Base-by-base conservation (phyloP, 2,888 invertebrate species). In the Ecdyonurus torrentis region DNA sequence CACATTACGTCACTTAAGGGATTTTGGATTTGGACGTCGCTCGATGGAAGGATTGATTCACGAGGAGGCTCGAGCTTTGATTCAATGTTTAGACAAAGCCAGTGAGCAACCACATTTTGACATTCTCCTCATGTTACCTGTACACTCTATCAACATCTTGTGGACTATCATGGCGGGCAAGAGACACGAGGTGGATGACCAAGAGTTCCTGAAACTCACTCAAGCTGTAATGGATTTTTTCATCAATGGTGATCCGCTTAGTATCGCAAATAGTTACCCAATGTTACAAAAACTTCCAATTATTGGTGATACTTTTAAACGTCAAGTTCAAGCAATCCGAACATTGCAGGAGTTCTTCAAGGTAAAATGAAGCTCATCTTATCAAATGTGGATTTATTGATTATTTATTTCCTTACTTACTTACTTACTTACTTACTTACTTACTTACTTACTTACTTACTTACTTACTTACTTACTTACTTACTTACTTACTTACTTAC, bases 11-110 rank as follows among this genome's bases (percentile, higher is more conserved):
- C 78, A 83, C 67, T 73, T 86, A 70, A 75, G 86, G 0, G 86
- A 86, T 70, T 85, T 76, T 69, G 86, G 86, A 1, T 86, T 87
- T 66, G 86, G 86, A 0, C 76, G 84, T 59, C 78, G 86, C 1
- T 80, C 79, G n/a, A 55, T 55, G 55, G 55, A 55, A 5, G 19
- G 5, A 2, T 2, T 60, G 19, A 60, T 60, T 60, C 60, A 60
- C 2, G 60, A 37, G 37, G 60, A 60, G 37, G 37, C 24, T 3
- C 18, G 24, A 2, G 25, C 22, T n/a, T 25, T 60, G 3, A 2
- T 60, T 2, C 7, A 55, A n/a, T 5, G 5, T 5, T 5, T 55
- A 7, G 55, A 55, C 5, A 20, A 7, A 7, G 19, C n/a, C 55
- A 5, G 7, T 7, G 70, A 75, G 64, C 19, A 79, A 1, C 76